Conservation (phyloP, 2,888 invertebrate species). For the Onchidella celtica region DNA sequence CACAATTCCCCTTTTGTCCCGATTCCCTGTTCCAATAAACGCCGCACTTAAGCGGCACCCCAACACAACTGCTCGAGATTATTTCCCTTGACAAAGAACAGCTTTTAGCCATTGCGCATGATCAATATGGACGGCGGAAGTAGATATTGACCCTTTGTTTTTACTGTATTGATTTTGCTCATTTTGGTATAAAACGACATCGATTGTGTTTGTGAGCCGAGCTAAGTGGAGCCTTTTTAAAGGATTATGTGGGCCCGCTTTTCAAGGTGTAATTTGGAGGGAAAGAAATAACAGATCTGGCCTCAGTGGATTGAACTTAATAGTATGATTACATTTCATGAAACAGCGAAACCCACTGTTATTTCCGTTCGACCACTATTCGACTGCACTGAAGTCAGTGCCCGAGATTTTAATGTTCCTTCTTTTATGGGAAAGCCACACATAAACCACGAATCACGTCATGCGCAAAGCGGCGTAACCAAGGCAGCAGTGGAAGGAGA, state of each 20-base stretch:
- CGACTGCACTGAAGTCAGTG: too few species aligned
- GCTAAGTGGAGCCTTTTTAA: conserved; percentile 13
- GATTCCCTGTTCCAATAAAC: neutral
- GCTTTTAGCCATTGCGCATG: conserved; percentile 15
- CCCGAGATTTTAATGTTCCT: too few species aligned
- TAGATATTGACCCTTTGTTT: conserved; percentile 31
- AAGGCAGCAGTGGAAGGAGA: too few species aligned
- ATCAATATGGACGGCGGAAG: conserved; percentile 19
- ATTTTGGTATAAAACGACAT: conserved; percentile 3
- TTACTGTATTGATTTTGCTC: conserved; percentile 28
- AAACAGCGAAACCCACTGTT: too few species aligned
- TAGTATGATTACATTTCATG: too few species aligned
- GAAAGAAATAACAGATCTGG: neutral
- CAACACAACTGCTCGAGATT: neutral
- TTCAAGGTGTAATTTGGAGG: neutral
- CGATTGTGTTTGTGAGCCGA: neutral
- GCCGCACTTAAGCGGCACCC: neutral
- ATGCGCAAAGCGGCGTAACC: too few species aligned
- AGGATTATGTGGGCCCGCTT: neutral
- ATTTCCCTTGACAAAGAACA: conserved; percentile 21
- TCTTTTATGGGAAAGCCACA: too few species aligned
- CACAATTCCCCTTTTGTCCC: too few species aligned
- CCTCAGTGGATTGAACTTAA: too few species aligned
- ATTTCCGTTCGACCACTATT: too few species aligned
- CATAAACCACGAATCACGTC: too few species aligned